Evolutionary conservation across 2,888 invertebrate species (phyloP), one percentile per base, ranked within the genome.

Genomic region (Galeopsomyia nigrocyanea): DNA sequence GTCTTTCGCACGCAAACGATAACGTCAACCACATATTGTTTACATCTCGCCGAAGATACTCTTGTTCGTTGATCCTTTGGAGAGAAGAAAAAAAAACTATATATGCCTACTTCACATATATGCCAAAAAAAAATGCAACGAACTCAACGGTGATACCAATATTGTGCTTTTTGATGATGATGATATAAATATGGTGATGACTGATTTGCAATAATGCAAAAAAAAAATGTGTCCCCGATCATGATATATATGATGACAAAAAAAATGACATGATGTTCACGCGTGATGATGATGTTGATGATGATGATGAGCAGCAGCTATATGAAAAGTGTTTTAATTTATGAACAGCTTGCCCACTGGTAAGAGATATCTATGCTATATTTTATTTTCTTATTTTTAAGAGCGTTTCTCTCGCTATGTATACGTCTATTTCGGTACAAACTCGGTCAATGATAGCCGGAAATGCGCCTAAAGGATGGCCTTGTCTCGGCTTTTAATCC

Each of bases 331-430:
- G 22, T 49, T 14, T 26, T 75, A 39, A 57, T 68, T 68, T 66
- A 72, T 74, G 51, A 75, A 22, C 73, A 66, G 71, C 21, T 73
- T 68, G 74, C 78, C 65, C 56, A 71, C 73, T 79, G 82, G 82
- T 83, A 84, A 83, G 83, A 81, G 78, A 80, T 80, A 71, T 78
- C 68, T 71, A 73, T 77, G 75, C 67, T 74, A 74, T 75, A 74
- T 75, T 69, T 26, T 62, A 63, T 70, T 31, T 26, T 49, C 22
- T 49, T 16, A 51, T 39, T 39, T n/a, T 39, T 39, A 39, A 39
- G 39, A 39, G 10, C 39, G 39, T 39, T 31, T 7, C 31, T n/a
- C n/a, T n/a, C n/a, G n/a, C n/a, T 26, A 26, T 26, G 5, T n/a
- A 26, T 39, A 19, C 21, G 53, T 19, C 53, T 53, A 19, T 53